Evolutionary conservation across 2,113 vertebrate species (phyloP), one percentile per base, ranked within the genome.

Genomic region (Boulengeromyrus knoepffleri): DNA sequence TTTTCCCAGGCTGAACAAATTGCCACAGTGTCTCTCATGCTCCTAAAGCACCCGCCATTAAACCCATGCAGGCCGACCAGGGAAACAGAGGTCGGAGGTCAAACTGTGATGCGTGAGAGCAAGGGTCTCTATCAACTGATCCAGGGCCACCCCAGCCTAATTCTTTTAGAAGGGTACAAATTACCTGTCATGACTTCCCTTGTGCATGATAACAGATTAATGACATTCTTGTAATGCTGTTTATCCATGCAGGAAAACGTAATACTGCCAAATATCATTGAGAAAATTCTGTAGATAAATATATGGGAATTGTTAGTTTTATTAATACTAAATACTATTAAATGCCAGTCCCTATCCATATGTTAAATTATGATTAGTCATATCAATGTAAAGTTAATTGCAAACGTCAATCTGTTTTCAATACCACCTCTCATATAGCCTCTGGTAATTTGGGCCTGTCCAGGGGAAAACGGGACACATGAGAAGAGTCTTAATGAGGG

Each of bases 1-100:
- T 93, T 92, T 94, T 95, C 95, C 94, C 93, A 91, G 90, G 94
- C 94, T 94, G 95, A 93, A 92, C 94, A 96, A 95, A 96, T 95
- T 93, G 94, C 94, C 92, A 91, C 91, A 91, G 91, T 93, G 93
- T 94, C 94, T 93, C 93, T 93, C 94, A 93, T 90, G 91, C 93
- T 92, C 31, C 15, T 36, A 80, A n/a, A 90, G 85, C 45, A 83
- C 70, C 77, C 50, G 53, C 77, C 42, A n/a, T 89, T 27, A 85
- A 84, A 89, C 2, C 42, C n/a, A 1, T 88, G 89, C 86, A 90
- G 92, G 91, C 95, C 94, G 94, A 94, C 93, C 93, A 94, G 94
- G 94, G 91, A 89, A 27, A 45, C 3, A 53, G 49, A 39, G 46
- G 27, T 89, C 74, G 45, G 36, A 80, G 70, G 85, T 52, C 10